phyloP scores from a whole-genome alignment of 2,797 vertebrate species.

The Ctenosaura bakeri region DNA sequence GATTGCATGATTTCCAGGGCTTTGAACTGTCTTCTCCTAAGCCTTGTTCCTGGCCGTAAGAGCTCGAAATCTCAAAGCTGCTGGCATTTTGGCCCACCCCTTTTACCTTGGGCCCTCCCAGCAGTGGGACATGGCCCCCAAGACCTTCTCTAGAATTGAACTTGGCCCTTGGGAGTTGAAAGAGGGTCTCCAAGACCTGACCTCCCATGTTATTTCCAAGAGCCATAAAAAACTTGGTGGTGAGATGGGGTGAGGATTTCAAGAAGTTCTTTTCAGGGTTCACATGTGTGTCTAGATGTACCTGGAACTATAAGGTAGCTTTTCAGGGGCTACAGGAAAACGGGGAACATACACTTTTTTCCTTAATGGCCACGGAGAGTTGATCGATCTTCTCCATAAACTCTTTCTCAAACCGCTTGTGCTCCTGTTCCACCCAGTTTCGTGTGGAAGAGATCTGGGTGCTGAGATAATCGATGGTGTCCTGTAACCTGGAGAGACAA shows the following conservation, averaged over 20 bases:
- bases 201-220: background rate
- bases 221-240: background rate
- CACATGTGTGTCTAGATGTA: background rate
- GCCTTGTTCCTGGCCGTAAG: no score
- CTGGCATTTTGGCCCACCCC: no score
- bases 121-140: no score
- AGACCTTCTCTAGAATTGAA: no score
- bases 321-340: background rate
- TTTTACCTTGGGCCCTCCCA: no score
- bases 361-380: conserved; percentile 80
- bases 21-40: no score
- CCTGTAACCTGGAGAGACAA: conserved; percentile 78
- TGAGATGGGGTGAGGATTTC: background rate
- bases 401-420: conserved; percentile 79
- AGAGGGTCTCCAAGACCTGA: no score
- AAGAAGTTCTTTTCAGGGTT: background rate
- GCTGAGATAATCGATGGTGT: conserved; percentile 80
- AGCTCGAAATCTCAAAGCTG: no score
- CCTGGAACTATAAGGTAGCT: background rate
- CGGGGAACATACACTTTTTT: conserved; percentile 78
- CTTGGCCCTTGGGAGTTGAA: no score
- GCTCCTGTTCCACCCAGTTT: conserved; percentile 82
- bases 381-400: conserved; percentile 82
- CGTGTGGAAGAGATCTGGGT: conserved; percentile 81
- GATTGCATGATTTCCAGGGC: no score